Evolutionary conservation across 1,140 invertebrate species (phyloP), one percentile per base, ranked within the genome.

Genomic region (Drosophila takahashii): DNA sequence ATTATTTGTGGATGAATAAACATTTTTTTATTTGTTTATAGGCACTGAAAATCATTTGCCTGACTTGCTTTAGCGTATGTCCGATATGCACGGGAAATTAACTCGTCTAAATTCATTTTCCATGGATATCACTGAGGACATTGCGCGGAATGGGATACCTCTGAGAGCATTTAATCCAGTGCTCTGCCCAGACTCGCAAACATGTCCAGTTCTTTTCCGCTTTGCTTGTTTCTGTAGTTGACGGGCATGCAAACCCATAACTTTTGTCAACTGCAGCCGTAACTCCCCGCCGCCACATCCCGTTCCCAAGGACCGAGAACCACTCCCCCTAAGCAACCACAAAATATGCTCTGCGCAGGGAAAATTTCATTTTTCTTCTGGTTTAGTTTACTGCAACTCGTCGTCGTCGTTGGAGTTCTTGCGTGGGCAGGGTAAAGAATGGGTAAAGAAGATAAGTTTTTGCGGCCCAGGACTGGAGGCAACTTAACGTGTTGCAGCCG

Each of bases 171-270:
- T 67, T 56, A 67, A 67, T 54, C 42, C 44, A 54, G 32, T 34
- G 41, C 42, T 56, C 27, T 27, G 27, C 27, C 29, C 53, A 53
- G n/a, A 32, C 29, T 67, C 32, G 37, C 8, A 60, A 45, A 58
- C 51, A 54, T 75, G 32, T 22, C 71, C 71, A 75, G 61, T 57
- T 58, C 51, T 53, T 72, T 65, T 75, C 52, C 71, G 47, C 51
- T 66, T 47, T 66, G 41, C 59, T 58, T 51, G 48, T 74, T 66
- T 37, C 72, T 76, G 72, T 36, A 61, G 60, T 39, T 86, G 81
- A 81, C 78, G 83, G 81, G 77, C 69, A 78, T 87, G 73, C 83
- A 83, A 75, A 81, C 83, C 79, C 83, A 81, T 87, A 81, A 85
- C 83, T 87, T 85, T 87, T 79, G 76, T 79, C 80, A 75, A 64